Percentiles rank a stretch among this genome's conserved stretches.
phyloP scores from a whole-genome alignment of 2,113 vertebrate species.

The Verasper variegatus region DNA sequence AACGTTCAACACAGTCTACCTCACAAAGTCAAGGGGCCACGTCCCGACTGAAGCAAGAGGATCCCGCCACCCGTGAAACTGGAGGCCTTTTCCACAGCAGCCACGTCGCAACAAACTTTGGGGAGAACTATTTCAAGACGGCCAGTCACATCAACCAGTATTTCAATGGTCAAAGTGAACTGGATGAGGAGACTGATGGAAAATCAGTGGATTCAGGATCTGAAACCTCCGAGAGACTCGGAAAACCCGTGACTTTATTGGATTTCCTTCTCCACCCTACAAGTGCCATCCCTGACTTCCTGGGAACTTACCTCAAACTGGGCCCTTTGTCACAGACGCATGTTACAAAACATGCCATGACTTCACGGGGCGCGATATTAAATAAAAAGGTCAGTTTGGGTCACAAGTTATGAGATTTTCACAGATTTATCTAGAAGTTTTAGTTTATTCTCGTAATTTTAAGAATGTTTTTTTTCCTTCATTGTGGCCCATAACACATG shows the following conservation, averaged over 20 bases:
- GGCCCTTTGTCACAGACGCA: conserved; percentile 1
- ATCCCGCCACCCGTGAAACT: conserved; percentile 20
- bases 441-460: too few relatives aligned
- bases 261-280: conserved; percentile 66
- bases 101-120: conserved; percentile 64
- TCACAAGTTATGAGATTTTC: neutral
- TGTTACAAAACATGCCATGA: conserved; percentile 1
- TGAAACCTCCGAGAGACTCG: neutral
- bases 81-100: conserved; percentile 75
- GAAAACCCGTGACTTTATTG: conserved; percentile 56
- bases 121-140: conserved; percentile 73
- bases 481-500: neutral
- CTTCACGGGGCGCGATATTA: conserved; percentile 3
- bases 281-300: conserved; percentile 61
- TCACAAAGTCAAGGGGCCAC: conserved; percentile 15
- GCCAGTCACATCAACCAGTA: conserved; percentile 75
- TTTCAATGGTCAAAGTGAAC: conserved; percentile 65
- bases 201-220: neutral
- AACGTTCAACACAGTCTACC: conserved; percentile 8
- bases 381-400: conserved; percentile 66
- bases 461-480: too few relatives aligned
- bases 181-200: conserved; percentile 33
- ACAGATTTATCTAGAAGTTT: too few relatives aligned
- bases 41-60: conserved; percentile 18
- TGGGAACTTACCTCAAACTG: conserved; percentile 56